These are phyloP conservation scores for Drosophila orena DNA, from an alignment of 1,140 invertebrate genomes.

Conservation along the genomic window DNA sequence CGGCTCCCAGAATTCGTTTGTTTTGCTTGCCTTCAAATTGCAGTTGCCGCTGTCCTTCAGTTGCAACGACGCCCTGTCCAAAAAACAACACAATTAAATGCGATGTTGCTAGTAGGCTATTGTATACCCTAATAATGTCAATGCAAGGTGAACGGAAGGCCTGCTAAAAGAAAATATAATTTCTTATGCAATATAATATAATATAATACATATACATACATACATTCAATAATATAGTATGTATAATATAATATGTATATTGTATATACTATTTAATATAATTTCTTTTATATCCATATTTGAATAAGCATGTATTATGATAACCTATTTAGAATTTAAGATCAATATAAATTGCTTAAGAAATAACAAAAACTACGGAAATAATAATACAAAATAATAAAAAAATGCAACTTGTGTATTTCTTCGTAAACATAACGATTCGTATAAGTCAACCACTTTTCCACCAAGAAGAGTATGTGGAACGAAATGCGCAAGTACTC, in stretches of 20 bases:
- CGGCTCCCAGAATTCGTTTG: constrained; percentile 48
- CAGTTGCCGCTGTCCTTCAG: constrained; percentile 67
- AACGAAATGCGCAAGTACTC: constrained; percentile 38
- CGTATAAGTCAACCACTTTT: background rate
- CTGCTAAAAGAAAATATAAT: background rate
- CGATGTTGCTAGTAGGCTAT: background rate
- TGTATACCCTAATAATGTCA: constrained; percentile 41
- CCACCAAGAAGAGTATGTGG: constrained; percentile 8
- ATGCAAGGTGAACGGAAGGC: no score
- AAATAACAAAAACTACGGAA: no score
- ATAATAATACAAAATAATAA: no score
- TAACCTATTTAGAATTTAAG: no score
- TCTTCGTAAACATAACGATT: background rate
- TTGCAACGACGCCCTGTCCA: constrained; percentile 62
- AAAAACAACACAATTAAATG: constrained; percentile 23
- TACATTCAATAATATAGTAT: no score
- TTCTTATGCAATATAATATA: no score
- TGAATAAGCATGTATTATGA: no score
- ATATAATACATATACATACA: no score
- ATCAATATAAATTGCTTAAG: no score
- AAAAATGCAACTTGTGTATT: background rate
- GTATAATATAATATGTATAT: no score
- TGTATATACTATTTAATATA: no score
- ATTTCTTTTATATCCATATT: no score
- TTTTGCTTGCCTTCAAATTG: constrained; percentile 61